Evolutionary conservation across 2,888 invertebrate genomes (phyloP), one percentile per base, ranked within the genome.

Genomic region (Drosophila neonasuta): DNA sequence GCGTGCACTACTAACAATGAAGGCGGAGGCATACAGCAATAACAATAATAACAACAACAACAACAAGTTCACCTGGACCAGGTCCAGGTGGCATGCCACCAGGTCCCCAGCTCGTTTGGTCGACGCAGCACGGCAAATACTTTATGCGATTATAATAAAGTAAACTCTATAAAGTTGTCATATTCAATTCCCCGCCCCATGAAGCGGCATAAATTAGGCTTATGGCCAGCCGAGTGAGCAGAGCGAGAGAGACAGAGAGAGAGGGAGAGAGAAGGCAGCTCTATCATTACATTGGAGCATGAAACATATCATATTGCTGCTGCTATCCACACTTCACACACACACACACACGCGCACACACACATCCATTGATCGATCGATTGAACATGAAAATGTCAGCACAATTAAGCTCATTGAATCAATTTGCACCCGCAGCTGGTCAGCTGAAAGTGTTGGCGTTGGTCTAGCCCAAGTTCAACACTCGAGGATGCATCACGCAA

Each of bases 101-200:
- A 52, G 9, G 46, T 24, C 36, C 46, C 41, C 41, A 17, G 59
- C 83, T 82, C 72, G 62, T 68, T 76, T 54, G 48, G 48, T 20
- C 32, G 57, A 58, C 67, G 54, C 68, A 68, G 76, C 76, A 71
- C 67, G 79, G 65, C 74, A 70, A 70, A 74, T 87, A 80, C 74
- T 86, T 83, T 87, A 86, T 80, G 87, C 72, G 80, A 80, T 80
- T 84, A 88, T 87, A 82, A 86, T 86, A 86, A 86, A 88, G 85
- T 84, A 64, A 72, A 84, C 75, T 83, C 86, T 68, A 87, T 82
- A 82, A 86, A 80, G 79, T 86, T 88, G 73, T 80, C 85, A 78
- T 78, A 83, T 86, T 83, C 81, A 88, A 86, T 88, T 84, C 82
- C 68, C 65, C 13, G 55, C 52, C 42, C 67, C 69, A 77, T 68